Percentiles rank a stretch among this genome's conserved stretches.
Conservation (phyloP, 2,888 invertebrate species). For the Papilio elwesi region DNA sequence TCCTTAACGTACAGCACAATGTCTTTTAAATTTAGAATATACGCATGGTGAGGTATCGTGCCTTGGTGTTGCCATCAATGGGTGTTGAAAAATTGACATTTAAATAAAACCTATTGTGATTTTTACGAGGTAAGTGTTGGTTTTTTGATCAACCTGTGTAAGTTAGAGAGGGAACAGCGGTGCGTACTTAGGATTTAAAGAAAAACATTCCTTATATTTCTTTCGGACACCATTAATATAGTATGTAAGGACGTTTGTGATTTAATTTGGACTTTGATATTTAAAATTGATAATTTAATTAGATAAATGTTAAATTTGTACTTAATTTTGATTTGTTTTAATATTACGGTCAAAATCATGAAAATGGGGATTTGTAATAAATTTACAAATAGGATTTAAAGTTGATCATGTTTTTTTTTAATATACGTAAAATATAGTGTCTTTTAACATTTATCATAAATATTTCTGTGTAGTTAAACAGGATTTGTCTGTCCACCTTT, state of each 20-base stretch:
- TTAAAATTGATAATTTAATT: conserved; percentile 1
- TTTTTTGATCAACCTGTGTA: conserved; percentile 30
- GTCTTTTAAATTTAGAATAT: conserved; percentile 27
- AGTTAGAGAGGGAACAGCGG: neutral
- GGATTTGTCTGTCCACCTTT: neutral
- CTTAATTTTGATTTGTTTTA: conserved; percentile 3
- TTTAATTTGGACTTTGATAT: conserved; percentile 24
- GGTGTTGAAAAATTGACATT: neutral
- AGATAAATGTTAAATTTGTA: neutral
- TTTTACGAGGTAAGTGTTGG: conserved; percentile 16
- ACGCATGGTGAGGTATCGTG: conserved; percentile 41
- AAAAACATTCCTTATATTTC: conserved; percentile 28
- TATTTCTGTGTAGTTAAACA: neutral
- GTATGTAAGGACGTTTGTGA: conserved; percentile 13
- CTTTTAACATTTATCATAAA: neutral
- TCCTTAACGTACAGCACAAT: conserved; percentile 39
- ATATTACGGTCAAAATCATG: neutral
- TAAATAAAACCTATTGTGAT: conserved; percentile 16
- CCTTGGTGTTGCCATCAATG: conserved; percentile 45
- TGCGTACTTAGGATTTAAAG: conserved; percentile 15
- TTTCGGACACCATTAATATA: neutral
- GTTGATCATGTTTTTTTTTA: neutral
- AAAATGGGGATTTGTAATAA: neutral
- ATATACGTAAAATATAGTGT: conserved; percentile 4
- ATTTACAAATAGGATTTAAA: conserved; percentile 2